Conservation (phyloP, 2,888 invertebrate genomes). For the Drosophila mulleri region DNA sequence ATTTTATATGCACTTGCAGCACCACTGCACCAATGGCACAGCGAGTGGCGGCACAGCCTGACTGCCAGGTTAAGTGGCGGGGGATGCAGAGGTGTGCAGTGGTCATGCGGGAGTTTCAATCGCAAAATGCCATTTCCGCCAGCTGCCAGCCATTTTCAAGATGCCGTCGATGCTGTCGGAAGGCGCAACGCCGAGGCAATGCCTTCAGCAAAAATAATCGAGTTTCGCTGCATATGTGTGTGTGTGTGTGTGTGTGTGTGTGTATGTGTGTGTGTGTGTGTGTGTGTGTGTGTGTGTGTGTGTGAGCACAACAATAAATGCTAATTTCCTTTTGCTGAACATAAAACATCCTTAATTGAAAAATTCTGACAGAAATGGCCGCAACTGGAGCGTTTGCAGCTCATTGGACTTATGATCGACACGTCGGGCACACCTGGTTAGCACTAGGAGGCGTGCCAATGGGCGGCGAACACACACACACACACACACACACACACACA, state of each 20-base stretch:
- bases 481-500: background rate
- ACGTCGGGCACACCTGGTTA: conserved; percentile 19
- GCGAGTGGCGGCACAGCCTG: background rate
- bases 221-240: conserved; percentile 42
- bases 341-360: conserved; percentile 74
- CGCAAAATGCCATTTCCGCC: conserved; percentile 71
- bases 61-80: conserved; percentile 8
- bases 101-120: conserved; percentile 66
- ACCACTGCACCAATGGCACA: background rate
- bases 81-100: conserved; percentile 14
- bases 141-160: conserved; percentile 44
- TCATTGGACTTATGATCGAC: conserved; percentile 42
- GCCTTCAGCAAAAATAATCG: conserved; percentile 60
- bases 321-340: conserved; percentile 72
- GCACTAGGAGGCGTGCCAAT: background rate
- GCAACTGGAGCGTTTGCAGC: conserved; percentile 20
- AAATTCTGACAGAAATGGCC: conserved; percentile 70
- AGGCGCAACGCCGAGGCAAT: conserved; percentile 39
- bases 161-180: conserved; percentile 43
- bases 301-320: conserved; percentile 71
- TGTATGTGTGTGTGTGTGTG: conserved; percentile 3
- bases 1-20: conserved; percentile 32
- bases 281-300: conserved; percentile 12
- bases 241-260: background rate
- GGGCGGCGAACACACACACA: background rate